Conservation (phyloP, 2,113 vertebrate genomes). For the Gasterosteus nipponicus region DNA sequence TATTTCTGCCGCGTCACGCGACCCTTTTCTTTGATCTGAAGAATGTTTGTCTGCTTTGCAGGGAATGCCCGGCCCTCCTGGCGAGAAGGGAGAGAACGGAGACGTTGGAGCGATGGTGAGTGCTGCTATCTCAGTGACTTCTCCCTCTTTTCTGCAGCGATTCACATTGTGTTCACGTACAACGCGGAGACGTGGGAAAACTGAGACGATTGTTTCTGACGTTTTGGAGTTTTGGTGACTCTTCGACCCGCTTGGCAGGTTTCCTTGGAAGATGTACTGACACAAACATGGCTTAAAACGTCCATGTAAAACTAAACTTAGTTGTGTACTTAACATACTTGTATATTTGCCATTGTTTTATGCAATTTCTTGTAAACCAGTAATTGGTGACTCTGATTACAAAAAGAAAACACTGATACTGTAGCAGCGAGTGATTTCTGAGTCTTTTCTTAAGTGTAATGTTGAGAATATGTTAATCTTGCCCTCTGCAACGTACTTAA, state of each 20-base stretch:
- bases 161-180: conserved; percentile 31
- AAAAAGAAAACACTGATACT: not conserved
- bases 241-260: conserved; percentile 22
- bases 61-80: conserved; percentile 96
- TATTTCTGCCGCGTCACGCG: conserved; percentile 24
- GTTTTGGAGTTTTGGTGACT: conserved; percentile 36
- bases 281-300: conserved; percentile 10
- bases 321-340: not conserved
- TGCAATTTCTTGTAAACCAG: not conserved
- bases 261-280: conserved; percentile 11
- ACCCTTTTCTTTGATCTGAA: conserved; percentile 35
- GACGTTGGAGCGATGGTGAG: conserved; percentile 97
- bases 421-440: not conserved
- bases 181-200: conserved; percentile 15
- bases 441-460: not conserved
- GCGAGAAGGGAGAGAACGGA: conserved; percentile 98
- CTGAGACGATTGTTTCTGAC: conserved; percentile 33
- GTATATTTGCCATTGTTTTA: not conserved
- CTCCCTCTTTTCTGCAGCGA: not conserved
- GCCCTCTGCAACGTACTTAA: not conserved
- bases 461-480: not conserved
- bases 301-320: not conserved
- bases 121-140: conserved; percentile 1
- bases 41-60: conserved; percentile 64
- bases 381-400: not conserved